These are phyloP conservation scores for Microctenopoma stevenorrisi DNA, from an alignment of 2,797 vertebrate genomes.

Conservation along the genomic window DNA sequence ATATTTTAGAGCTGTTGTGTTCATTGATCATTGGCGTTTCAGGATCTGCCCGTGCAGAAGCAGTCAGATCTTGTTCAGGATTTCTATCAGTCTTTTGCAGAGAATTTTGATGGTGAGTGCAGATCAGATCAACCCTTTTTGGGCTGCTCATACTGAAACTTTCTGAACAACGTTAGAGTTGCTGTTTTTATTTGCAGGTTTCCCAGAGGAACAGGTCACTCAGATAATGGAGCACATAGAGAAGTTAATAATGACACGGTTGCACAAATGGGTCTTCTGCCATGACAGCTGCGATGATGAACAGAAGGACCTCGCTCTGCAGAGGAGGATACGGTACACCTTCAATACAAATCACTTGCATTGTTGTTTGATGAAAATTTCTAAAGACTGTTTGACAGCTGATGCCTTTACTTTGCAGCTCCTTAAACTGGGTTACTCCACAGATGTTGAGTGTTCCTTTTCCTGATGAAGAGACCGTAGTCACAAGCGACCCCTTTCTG, in stretches of 20 bases:
- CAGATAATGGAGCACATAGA: conserved; percentile 86
- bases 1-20: conserved; percentile 6
- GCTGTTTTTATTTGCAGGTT: conserved; percentile 64
- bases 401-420: conserved; percentile 67
- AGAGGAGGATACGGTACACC: conserved; percentile 82
- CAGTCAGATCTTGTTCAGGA: conserved; percentile 86
- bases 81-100: conserved; percentile 84
- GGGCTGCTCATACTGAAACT: neutral
- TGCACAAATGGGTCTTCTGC: conserved; percentile 87
- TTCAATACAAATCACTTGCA: neutral
- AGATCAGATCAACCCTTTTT: neutral
- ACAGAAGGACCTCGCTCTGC: conserved; percentile 84
- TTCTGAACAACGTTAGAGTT: neutral
- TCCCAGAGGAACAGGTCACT: conserved; percentile 76
- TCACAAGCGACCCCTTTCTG: conserved; percentile 80
- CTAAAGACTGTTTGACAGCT: neutral
- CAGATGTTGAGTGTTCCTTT: conserved; percentile 85
- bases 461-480: conserved; percentile 66
- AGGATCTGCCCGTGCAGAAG: conserved; percentile 82
- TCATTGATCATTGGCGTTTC: conserved; percentile 19
- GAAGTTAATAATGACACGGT: conserved; percentile 86
- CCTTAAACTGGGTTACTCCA: conserved; percentile 86
- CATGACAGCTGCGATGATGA: conserved; percentile 86
- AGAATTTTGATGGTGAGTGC: conserved; percentile 79
- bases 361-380: conserved; percentile 3